Percentiles rank a stretch among this genome's conserved stretches.
These are phyloP conservation scores for Mystacornis crossleyi DNA, from an alignment of 2,113 vertebrate species.

Conservation along the genomic window DNA sequence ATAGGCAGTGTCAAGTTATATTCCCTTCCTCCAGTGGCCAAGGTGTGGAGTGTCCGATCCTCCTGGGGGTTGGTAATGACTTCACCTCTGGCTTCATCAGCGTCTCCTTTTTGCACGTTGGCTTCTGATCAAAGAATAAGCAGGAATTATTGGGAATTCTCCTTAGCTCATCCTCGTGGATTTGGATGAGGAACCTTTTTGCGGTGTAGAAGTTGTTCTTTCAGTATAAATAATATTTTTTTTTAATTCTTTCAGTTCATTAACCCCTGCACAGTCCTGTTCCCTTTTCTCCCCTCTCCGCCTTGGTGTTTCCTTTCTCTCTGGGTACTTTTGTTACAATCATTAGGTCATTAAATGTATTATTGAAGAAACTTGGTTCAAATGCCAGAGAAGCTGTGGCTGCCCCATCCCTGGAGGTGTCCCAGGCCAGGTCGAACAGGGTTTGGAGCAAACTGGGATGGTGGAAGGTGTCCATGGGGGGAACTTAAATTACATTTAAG, in stretches of 20 bases:
- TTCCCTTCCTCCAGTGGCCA: background rate
- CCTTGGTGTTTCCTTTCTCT: background rate
- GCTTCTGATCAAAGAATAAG: background rate
- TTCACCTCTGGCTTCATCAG: background rate
- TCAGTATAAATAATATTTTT: background rate
- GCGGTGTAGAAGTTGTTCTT: background rate
- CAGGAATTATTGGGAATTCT: background rate
- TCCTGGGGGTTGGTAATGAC: background rate
- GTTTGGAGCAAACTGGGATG: background rate
- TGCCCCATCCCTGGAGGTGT: background rate
- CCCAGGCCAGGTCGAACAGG: rapidly evolving
- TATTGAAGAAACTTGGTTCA: background rate
- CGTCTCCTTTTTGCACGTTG: background rate
- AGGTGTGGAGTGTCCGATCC: rapidly evolving
- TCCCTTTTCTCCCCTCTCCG: background rate
- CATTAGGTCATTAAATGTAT: background rate
- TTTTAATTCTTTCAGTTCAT: background rate
- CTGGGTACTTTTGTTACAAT: background rate
- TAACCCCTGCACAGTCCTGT: background rate
- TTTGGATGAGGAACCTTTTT: background rate
- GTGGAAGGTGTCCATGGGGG: background rate
- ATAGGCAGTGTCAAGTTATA: rapidly evolving
- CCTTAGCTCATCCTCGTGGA: background rate
- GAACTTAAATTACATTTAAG: background rate
- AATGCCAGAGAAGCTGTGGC: background rate